Evolutionary conservation across 2,888 invertebrate species (phyloP).

Genomic region (Microplitis manilae): DNA sequence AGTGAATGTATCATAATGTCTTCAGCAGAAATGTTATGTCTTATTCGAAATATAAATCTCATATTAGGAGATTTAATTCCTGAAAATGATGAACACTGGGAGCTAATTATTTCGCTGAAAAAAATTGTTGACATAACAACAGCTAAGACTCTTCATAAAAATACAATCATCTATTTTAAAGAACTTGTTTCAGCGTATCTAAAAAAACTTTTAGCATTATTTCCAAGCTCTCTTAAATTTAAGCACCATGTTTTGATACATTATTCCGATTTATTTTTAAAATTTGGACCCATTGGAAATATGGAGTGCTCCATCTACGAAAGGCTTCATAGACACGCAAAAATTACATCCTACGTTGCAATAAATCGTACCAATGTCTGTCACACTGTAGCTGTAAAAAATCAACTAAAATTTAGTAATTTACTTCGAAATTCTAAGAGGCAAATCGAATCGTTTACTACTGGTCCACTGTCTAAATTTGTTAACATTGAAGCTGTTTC

Average conservation of each 20-base stretch:
- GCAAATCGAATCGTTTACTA: too few relatives aligned
- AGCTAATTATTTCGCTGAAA: slow-evolving; percentile 44
- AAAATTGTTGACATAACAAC: slow-evolving; percentile 44
- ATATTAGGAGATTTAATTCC: slow-evolving; percentile 49
- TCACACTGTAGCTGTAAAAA: too few relatives aligned
- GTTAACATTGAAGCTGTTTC: too few relatives aligned
- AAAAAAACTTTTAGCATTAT: slow-evolving; percentile 22
- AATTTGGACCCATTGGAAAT: too few relatives aligned
- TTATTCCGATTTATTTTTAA: too few relatives aligned
- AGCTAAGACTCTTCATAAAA: slow-evolving; percentile 28
- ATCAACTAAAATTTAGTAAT: too few relatives aligned
- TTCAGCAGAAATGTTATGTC: slow-evolving; percentile 51
- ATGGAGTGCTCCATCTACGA: too few relatives aligned
- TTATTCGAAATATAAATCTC: slow-evolving; percentile 47
- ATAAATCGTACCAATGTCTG: background rate
- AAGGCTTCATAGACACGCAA: too few relatives aligned
- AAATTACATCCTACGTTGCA: too few relatives aligned
- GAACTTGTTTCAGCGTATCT: slow-evolving; percentile 43
- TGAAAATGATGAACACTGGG: slow-evolving; percentile 44
- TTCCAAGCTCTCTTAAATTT: slow-evolving; percentile 37
- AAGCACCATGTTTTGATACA: too few relatives aligned
- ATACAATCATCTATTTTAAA: slow-evolving; percentile 31
- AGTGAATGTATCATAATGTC: slow-evolving; percentile 47
- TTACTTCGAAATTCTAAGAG: too few relatives aligned
- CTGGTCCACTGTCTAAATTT: too few relatives aligned